Base-by-base conservation (phyloP, 2,888 invertebrate species). In the Tachina lurida region DNA sequence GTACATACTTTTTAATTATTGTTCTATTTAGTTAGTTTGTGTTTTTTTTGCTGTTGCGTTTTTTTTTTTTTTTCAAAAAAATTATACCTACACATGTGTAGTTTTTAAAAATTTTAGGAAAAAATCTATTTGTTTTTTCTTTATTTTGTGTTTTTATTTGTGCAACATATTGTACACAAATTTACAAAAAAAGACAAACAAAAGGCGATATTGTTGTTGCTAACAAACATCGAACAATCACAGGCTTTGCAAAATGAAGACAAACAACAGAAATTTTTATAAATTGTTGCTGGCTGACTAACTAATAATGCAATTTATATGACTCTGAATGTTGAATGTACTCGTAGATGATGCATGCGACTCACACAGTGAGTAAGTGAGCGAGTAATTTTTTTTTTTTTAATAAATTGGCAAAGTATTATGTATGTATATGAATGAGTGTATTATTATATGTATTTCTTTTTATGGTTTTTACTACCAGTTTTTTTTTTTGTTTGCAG, bases 391-490 rank as follows among this genome's bases (percentile, higher is more conserved):
- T 49, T 67, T 73, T 41, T 39, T n/a, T 60, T 47, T 39, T 58
- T 47, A 45, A 67, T 73, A 74, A 81, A 81, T 68, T 68, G 56
- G 39, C 63, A 76, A 71, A 75, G 71, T 79, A 71, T 56, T 81
- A 68, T 75, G 62, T 68, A 75, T n/a, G n/a, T n/a, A n/a, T n/a
- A n/a, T n/a, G n/a, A n/a, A n/a, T 60, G 41, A 68, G 31, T 63
- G 70, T 70, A 19, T 82, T 70, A 54, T 31, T 31, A 31, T 31
- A 31, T 7, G 31, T 31, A 58, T 75, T 45, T 68, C 52, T 73
- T 82, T 76, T 77, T 77, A 78, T 84, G 67, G 77, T 73, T 73
- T 83, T 84, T 79, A 80, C 63, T 80, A 80, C 75, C 63, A 80
- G 80, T 75, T 84, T 84, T 45, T 52, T 17, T 56, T n/a, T 15